Conservation (phyloP, 2,113 vertebrate species). For the Pampusana beccarii region DNA sequence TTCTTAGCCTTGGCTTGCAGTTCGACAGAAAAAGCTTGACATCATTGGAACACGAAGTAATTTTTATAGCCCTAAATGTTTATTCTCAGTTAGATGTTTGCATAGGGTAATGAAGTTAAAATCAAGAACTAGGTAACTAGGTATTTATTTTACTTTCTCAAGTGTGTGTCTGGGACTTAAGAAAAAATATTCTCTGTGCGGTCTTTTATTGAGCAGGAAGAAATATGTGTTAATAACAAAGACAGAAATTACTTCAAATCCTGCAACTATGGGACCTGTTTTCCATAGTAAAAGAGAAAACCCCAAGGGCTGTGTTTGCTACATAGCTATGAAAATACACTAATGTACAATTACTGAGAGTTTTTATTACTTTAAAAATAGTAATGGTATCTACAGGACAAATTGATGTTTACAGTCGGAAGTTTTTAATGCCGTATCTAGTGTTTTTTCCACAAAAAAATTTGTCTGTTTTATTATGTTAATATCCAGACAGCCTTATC, state of each 20-base stretch:
- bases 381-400: background rate
- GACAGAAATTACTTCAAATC: background rate
- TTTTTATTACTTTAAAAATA: background rate
- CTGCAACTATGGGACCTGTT: background rate
- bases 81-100: background rate
- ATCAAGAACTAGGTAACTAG: background rate
- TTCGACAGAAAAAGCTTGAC: background rate
- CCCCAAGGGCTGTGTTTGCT: background rate
- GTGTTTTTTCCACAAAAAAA: background rate
- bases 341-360: background rate
- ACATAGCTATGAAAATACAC: background rate
- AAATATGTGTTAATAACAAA: background rate
- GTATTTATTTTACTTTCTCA: background rate
- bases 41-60: background rate
- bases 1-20: background rate
- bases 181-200: background rate
- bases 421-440: background rate
- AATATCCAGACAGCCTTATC: background rate
- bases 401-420: background rate
- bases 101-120: background rate
- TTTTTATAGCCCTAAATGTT: background rate
- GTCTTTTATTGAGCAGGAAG: background rate
- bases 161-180: background rate
- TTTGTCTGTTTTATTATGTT: background rate
- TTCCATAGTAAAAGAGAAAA: background rate